Conservation (phyloP, 2,888 invertebrate species). For the Platycheirus rosarum region DNA sequence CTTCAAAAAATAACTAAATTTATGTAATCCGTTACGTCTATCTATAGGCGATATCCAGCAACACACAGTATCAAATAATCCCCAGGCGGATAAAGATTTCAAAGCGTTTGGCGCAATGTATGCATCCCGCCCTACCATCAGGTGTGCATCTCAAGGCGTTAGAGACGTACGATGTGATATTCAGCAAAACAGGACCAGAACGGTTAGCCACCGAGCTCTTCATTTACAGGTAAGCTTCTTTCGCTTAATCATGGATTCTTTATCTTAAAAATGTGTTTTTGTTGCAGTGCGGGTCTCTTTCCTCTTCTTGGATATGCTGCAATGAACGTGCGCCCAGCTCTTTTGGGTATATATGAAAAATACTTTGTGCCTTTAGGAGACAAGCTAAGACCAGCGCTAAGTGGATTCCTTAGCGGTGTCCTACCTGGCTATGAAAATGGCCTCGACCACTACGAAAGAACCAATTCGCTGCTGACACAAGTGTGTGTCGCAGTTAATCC, state of each 20-base stretch:
- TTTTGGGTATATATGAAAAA: slow-evolving; percentile 92
- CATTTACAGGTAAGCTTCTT: slow-evolving; percentile 87
- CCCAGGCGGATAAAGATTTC: slow-evolving; percentile 94
- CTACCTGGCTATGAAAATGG: slow-evolving; percentile 94
- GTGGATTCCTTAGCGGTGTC: slow-evolving; percentile 93
- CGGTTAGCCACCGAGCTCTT: slow-evolving; percentile 91
- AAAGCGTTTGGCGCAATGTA: slow-evolving; percentile 95
- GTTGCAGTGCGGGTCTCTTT: slow-evolving; percentile 87
- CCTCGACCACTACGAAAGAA: slow-evolving; percentile 91
- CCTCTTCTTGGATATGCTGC: slow-evolving; percentile 94
- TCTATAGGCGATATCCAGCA: slow-evolving; percentile 88
- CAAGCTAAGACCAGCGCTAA: slow-evolving; percentile 87
- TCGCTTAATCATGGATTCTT: background rate
- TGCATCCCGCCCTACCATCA: slow-evolving; percentile 95
- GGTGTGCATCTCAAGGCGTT: slow-evolving; percentile 96
- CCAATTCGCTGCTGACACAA: slow-evolving; percentile 80
- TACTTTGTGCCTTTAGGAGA: slow-evolving; percentile 93
- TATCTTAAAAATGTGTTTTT: background rate
- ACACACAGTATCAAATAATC: slow-evolving; percentile 92
- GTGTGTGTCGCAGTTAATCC: slow-evolving; percentile 90
- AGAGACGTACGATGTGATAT: slow-evolving; percentile 95
- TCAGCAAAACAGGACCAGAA: slow-evolving; percentile 93
- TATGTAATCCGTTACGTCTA: slow-evolving; percentile 29
- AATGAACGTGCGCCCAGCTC: slow-evolving; percentile 92
- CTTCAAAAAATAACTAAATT: too few species aligned